Percentiles rank a stretch among this genome's conserved stretches.
Conservation (phyloP, 2,797 vertebrate species). For the Rachycentron canadum region DNA sequence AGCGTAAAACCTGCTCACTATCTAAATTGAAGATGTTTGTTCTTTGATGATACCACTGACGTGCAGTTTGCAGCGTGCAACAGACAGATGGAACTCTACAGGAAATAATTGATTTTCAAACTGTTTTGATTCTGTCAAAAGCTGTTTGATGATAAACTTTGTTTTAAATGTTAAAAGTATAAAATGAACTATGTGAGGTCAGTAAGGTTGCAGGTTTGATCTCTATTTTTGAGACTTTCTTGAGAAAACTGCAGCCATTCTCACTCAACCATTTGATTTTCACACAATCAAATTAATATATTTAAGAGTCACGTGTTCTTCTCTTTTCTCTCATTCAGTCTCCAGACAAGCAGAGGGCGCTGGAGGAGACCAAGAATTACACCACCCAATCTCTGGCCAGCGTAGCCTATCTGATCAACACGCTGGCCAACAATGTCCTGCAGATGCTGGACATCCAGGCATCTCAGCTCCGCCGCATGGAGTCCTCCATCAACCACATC, state of each 20-base stretch:
- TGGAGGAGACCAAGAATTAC: conserved; percentile 99
- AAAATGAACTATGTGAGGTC: not conserved
- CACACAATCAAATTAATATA: not conserved
- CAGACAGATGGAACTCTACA: not conserved
- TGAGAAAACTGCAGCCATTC: too few species aligned
- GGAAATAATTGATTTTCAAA: too few species aligned
- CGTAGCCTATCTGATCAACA: conserved; percentile 98
- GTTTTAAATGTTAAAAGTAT: not conserved
- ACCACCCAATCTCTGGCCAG: conserved; percentile 98
- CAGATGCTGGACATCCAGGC: conserved; percentile 99
- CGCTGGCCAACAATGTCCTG: conserved; percentile 98
- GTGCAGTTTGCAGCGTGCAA: not conserved
- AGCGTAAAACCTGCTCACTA: too few species aligned
- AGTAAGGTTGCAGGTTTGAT: not conserved
- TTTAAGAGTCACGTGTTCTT: conserved; percentile 8
- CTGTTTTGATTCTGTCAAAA: too few species aligned
- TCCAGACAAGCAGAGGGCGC: conserved; percentile 95
- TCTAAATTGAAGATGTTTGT: not conserved
- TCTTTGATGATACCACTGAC: too few species aligned
- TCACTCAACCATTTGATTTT: not conserved
- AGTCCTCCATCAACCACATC: conserved; percentile 99
- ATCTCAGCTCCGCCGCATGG: conserved; percentile 97
- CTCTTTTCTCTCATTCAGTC: conserved; percentile 80
- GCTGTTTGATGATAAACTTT: too few species aligned
- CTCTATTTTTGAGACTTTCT: not conserved